Percentiles rank a stretch among this genome's conserved stretches.
Conservation (phyloP, 2,888 invertebrate genomes). For the Hanleya hanleyi region DNA sequence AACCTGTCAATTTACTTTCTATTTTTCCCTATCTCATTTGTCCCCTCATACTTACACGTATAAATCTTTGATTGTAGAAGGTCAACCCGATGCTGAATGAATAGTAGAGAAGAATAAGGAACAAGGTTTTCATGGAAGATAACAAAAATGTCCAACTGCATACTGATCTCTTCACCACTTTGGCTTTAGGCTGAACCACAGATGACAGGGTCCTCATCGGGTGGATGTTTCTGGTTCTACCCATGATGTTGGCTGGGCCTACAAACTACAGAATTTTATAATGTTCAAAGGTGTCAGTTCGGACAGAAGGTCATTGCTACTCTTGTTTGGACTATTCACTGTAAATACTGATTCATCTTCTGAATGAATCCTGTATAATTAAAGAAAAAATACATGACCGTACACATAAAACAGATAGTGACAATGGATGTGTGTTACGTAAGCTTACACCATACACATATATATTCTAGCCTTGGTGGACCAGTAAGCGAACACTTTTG, state of each 20-base stretch:
- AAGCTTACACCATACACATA: too few relatives aligned
- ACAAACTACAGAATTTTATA: neutral
- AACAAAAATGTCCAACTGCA: constrained; percentile 48
- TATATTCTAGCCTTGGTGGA: too few relatives aligned
- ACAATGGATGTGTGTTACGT: too few relatives aligned
- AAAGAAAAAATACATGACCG: too few relatives aligned
- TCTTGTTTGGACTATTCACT: too few relatives aligned
- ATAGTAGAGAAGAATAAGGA: constrained; percentile 87
- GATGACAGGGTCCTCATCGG: constrained; percentile 25
- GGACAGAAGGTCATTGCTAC: too few relatives aligned
- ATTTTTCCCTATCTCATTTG: too few relatives aligned
- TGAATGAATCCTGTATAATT: too few relatives aligned
- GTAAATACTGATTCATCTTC: too few relatives aligned
- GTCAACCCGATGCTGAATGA: constrained; percentile 94
- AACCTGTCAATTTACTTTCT: neutral
- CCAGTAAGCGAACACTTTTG: too few relatives aligned
- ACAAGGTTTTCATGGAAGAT: constrained; percentile 65
- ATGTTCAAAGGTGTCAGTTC: too few relatives aligned
- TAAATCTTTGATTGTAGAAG: constrained; percentile 96
- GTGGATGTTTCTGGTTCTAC: neutral
- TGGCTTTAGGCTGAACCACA: constrained; percentile 49
- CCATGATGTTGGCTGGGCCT: neutral
- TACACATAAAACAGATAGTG: too few relatives aligned
- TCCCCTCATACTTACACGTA: constrained; percentile 79
- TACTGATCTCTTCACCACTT: constrained; percentile 52